Evolutionary conservation across 2,113 vertebrate species (phyloP).

Genomic region (Notechis scutatus): DNA sequence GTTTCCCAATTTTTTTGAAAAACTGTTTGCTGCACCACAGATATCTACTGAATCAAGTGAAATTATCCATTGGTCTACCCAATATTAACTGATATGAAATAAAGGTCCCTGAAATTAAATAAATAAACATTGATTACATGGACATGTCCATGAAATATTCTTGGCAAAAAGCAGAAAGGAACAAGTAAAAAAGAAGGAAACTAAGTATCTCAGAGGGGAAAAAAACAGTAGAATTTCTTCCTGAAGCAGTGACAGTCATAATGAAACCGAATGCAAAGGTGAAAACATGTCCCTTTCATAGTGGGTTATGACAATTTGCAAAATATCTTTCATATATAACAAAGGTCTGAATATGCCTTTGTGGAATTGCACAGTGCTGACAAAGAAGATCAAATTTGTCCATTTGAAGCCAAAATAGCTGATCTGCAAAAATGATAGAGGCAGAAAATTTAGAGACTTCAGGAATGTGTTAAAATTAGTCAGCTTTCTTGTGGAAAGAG

Average conservation of each 20-base stretch:
- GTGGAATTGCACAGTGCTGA: neutral
- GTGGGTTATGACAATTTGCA: neutral
- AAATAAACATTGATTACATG: neutral
- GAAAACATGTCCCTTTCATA: neutral
- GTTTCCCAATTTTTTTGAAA: neutral
- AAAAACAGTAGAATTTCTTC: neutral
- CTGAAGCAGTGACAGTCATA: neutral
- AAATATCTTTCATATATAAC: neutral
- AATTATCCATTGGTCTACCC: neutral
- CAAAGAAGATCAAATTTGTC: neutral
- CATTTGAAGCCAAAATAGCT: neutral
- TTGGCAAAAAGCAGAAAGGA: neutral
- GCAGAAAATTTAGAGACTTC: neutral
- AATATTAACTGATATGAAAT: neutral
- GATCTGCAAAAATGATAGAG: neutral
- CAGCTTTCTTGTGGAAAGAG: neutral
- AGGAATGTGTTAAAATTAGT: neutral
- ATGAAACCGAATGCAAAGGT: neutral
- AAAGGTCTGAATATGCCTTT: neutral
- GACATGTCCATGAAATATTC: neutral
- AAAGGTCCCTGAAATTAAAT: neutral
- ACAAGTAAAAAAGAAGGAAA: neutral
- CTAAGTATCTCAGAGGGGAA: neutral
- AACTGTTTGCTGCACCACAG: neutral
- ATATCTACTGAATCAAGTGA: neutral